phyloP scores from a whole-genome alignment of 2,888 invertebrate species.

The Agapostemon virescens region DNA sequence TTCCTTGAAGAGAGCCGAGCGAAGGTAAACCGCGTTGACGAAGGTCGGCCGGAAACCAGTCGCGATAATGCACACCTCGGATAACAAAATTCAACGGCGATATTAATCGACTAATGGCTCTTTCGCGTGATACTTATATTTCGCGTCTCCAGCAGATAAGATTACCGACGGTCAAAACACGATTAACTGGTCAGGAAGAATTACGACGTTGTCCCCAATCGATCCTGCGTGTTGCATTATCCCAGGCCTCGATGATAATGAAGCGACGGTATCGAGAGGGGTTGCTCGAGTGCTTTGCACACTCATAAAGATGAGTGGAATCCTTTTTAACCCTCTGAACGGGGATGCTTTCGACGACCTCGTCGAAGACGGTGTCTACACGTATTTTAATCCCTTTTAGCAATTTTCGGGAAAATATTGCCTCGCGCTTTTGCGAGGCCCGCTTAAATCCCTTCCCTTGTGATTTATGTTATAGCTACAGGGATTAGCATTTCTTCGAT shows the following conservation, averaged over 20 bases:
- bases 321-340: neutral
- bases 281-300: neutral
- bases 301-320: neutral
- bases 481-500: neutral
- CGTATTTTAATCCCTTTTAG: neutral
- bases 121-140: slow-evolving; percentile 54
- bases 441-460: neutral
- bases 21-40: slow-evolving; percentile 48
- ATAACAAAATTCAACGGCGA: slow-evolving; percentile 54
- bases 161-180: slow-evolving; percentile 44
- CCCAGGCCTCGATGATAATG: neutral
- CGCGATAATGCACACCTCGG: slow-evolving; percentile 53
- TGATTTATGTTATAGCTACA: neutral
- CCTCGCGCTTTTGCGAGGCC: neutral
- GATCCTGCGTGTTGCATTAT: slow-evolving; percentile 2
- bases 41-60: slow-evolving; percentile 21
- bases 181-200: slow-evolving; percentile 40
- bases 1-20: slow-evolving; percentile 43
- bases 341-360: neutral
- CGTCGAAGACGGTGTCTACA: neutral
- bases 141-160: slow-evolving; percentile 20
- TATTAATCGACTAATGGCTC: slow-evolving; percentile 56
- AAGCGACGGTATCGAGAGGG: neutral
- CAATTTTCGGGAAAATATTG: neutral
- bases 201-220: slow-evolving; percentile 39